Evolutionary conservation across 1,140 invertebrate genomes (phyloP), one percentile per base, ranked within the genome.

Genomic region (Mizuhopecten yessoensis): DNA sequence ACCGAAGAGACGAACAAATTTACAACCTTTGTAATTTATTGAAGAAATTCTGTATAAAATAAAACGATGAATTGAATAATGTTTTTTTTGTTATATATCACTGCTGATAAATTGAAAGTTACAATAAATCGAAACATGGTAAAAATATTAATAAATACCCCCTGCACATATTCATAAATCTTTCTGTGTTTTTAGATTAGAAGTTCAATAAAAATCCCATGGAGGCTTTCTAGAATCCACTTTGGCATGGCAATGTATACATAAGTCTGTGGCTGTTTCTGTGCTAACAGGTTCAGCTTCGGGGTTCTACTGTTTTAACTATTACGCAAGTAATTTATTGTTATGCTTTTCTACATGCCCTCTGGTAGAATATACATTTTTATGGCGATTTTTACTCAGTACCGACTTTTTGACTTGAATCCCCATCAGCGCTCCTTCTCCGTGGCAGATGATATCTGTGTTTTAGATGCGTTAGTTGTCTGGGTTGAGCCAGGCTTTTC

Each of bases 251-350:
- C n/a, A 75, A 75, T 29, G n/a, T 75, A 75, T 75, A 75, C 17
- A 75, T 29, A 29, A 49, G 45, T n/a, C n/a, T n/a, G n/a, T n/a
- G n/a, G n/a, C n/a, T n/a, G n/a, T n/a, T n/a, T 75, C 57, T 75
- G 57, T 29, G 57, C 29, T n/a, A 7, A 17, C 42, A 45, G 42
- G 42, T 15, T 45, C 42, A 29, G 57, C n/a, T 75, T 75, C 23
- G 5, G 57, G n/a, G 57, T 75, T n/a, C 23, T 29, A 75, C 57
- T n/a, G 57, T 17, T 75, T 75, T 75, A 75, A 75, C 57, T 75
- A 75, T 75, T 75, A 75, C 57, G n/a, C 57, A n/a, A 75, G 57
- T 75, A 75, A 75, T 75, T 75, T 75, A 75, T 75, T 75, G 57
- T 75, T 75, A 75, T 75, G 57, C 57, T 75, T 75, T 75, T 75